Percentiles rank a stretch among this genome's conserved stretches.
Conservation (phyloP, 2,888 invertebrate genomes). For the Thymelicus lineola region DNA sequence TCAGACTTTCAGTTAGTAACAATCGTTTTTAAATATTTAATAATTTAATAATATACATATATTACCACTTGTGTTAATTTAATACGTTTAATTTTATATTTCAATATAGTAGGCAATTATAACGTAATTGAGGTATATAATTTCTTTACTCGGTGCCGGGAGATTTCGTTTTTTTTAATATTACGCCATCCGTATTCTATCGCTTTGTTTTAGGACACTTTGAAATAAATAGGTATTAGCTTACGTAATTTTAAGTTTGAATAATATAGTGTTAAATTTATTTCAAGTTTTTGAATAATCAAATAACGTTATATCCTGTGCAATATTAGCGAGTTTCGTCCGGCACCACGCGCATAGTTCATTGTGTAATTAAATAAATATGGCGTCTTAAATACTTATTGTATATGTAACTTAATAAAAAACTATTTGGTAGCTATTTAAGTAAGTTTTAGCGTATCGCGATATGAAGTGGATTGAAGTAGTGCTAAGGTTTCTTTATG, state of each 20-base stretch:
- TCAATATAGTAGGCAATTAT: constrained; percentile 72
- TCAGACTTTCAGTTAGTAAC: constrained; percentile 66
- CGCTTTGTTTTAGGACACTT: constrained; percentile 14
- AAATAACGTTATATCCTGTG: constrained; percentile 41
- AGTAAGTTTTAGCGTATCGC: constrained; percentile 71
- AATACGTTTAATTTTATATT: constrained; percentile 65
- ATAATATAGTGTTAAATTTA: constrained; percentile 1
- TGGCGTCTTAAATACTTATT: constrained; percentile 71
- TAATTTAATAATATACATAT: constrained; percentile 45
- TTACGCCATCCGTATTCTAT: background rate
- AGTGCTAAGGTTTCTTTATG: constrained; percentile 56
- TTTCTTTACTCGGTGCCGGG: constrained; percentile 49
- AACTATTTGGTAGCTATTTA: constrained; percentile 78
- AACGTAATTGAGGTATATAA: constrained; percentile 60
- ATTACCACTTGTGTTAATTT: constrained; percentile 59
- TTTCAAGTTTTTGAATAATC: constrained; percentile 8
- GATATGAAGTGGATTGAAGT: constrained; percentile 56
- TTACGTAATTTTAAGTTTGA: constrained; percentile 4
- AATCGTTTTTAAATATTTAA: constrained; percentile 61
- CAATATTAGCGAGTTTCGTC: constrained; percentile 52
- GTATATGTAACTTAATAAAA: constrained; percentile 70
- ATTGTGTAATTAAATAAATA: constrained; percentile 70
- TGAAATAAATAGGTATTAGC: constrained; percentile 18
- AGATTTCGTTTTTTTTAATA: constrained; percentile 52
- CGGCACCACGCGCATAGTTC: constrained; percentile 51